These are phyloP conservation scores for Athetis lepigone DNA, from an alignment of 2,888 invertebrate genomes.

Conservation along the genomic window DNA sequence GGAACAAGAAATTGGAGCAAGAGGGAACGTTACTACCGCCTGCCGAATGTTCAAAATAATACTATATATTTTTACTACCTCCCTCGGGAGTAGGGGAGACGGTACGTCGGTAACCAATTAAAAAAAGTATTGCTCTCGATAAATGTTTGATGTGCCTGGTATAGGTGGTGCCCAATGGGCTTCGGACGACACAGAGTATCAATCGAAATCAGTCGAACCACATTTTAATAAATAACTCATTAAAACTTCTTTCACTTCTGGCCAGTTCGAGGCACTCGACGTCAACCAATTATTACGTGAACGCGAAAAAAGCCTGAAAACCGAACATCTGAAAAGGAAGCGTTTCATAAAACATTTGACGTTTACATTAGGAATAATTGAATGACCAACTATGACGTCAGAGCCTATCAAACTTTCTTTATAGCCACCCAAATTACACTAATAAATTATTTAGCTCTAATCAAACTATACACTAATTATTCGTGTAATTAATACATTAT, in stretches of 20 bases:
- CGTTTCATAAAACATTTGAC: not conserved
- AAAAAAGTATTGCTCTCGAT: constrained; percentile 66
- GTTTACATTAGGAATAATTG: constrained; percentile 48
- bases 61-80: constrained; percentile 79
- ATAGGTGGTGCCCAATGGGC: constrained; percentile 22
- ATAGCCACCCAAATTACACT: constrained; percentile 67
- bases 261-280: not conserved
- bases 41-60: constrained; percentile 82
- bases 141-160: constrained; percentile 58
- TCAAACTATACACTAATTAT: constrained; percentile 74
- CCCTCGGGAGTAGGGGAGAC: constrained; percentile 70
- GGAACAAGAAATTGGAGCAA: constrained; percentile 85
- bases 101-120: constrained; percentile 73
- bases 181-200: constrained; percentile 9
- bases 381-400: constrained; percentile 57
- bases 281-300: not conserved
- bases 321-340: not conserved
- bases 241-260: not conserved
- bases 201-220: not conserved
- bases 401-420: constrained; percentile 67
- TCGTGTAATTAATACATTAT: constrained; percentile 70
- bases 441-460: constrained; percentile 71
- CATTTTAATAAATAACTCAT: not conserved
- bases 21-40: constrained; percentile 79
- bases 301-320: not conserved